Conservation (phyloP, 2,113 vertebrate species). For the Poeciliopsis prolifica region DNA sequence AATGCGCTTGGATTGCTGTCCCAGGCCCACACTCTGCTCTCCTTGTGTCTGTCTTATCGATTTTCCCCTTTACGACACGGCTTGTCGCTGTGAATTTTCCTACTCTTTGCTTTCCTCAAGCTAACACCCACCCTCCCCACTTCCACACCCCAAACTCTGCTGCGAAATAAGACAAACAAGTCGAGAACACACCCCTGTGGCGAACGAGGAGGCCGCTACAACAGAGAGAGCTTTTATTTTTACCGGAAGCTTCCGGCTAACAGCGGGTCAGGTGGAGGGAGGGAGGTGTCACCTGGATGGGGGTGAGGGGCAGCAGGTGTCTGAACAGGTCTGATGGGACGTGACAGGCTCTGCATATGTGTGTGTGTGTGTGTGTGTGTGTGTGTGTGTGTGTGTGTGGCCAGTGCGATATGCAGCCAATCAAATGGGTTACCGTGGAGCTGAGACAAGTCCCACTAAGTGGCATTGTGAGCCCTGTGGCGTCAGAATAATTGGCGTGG, state of each 20-base stretch:
- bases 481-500: slow-evolving; percentile 91
- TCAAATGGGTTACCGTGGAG: slow-evolving; percentile 87
- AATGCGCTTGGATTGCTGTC: slow-evolving; percentile 99
- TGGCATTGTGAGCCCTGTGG: slow-evolving; percentile 89
- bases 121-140: slow-evolving; percentile 52
- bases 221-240: slow-evolving; percentile 55
- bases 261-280: slow-evolving; percentile 58
- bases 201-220: slow-evolving; percentile 21
- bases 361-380: slow-evolving; percentile 56
- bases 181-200: slow-evolving; percentile 29
- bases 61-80: slow-evolving; percentile 92
- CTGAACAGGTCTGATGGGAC: slow-evolving; percentile 80
- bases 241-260: slow-evolving; percentile 50
- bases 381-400: slow-evolving; percentile 78
- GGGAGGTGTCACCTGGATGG: slow-evolving; percentile 88
- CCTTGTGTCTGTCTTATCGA: slow-evolving; percentile 98
- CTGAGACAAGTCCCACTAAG: slow-evolving; percentile 86
- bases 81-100: slow-evolving; percentile 98
- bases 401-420: slow-evolving; percentile 80
- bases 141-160: slow-evolving; percentile 39
- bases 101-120: slow-evolving; percentile 86
- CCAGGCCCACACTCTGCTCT: slow-evolving; percentile 91
- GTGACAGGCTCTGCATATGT: slow-evolving; percentile 82
- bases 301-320: slow-evolving; percentile 88
- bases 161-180: slow-evolving; percentile 45